Conservation (phyloP, 2,888 invertebrate genomes). For the Poecilobothrus nobilitatus region DNA sequence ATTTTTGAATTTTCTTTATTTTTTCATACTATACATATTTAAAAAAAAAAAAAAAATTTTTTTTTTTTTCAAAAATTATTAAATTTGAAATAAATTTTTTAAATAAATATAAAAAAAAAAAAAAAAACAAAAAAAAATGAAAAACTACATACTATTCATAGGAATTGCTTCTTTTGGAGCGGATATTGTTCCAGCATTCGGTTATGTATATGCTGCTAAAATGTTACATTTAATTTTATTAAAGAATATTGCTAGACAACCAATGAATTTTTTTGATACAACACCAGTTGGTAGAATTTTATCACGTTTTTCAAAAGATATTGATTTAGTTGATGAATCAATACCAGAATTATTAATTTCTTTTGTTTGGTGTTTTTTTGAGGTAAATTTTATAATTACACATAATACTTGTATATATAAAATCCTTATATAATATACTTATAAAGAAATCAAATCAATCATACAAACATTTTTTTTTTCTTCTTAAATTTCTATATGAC, state of each 20-base stretch:
- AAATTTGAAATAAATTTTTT: too few species aligned
- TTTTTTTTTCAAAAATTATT: too few species aligned
- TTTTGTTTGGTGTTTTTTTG: constrained; percentile 46
- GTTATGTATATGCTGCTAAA: constrained; percentile 28
- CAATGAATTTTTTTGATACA: constrained; percentile 69
- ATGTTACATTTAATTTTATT: constrained; percentile 40
- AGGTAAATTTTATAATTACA: constrained; percentile 39
- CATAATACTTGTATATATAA: too few species aligned
- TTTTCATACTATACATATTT: too few species aligned
- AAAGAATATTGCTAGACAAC: constrained; percentile 44
- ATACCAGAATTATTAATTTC: constrained; percentile 49
- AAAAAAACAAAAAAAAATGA: background rate
- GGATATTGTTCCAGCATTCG: constrained; percentile 58
- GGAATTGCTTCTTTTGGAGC: constrained; percentile 55
- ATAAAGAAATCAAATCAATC: too few species aligned
- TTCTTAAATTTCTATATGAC: too few species aligned
- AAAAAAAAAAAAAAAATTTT: too few species aligned
- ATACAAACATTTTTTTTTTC: too few species aligned
- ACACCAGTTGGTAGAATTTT: constrained; percentile 69
- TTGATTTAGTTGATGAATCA: constrained; percentile 50
- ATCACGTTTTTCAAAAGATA: constrained; percentile 56
- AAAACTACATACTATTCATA: constrained; percentile 37
- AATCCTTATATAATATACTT: too few species aligned
- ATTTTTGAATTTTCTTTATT: too few species aligned
- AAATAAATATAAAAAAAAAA: too few species aligned